These are phyloP conservation scores for Lutjanus campechanus DNA, from an alignment of 2,797 vertebrate genomes.

Conservation along the genomic window DNA sequence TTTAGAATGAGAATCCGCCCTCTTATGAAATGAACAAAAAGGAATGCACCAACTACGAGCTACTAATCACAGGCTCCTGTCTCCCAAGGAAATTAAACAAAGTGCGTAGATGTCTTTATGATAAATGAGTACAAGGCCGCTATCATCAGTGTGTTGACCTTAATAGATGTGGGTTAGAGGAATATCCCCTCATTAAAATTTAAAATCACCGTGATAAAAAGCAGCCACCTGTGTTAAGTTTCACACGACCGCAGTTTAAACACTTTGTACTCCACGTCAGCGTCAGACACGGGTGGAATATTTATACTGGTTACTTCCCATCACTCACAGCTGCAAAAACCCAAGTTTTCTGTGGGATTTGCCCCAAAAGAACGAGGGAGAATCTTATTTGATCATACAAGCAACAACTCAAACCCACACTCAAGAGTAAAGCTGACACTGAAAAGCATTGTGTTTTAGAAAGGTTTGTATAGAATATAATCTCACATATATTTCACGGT, in stretches of 20 bases:
- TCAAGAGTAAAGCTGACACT: not conserved
- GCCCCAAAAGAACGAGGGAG: not conserved
- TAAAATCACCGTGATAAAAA: conserved; percentile 6
- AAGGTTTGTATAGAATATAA: not conserved
- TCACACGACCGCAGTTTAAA: not conserved
- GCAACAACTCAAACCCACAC: not conserved
- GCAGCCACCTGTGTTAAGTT: not conserved
- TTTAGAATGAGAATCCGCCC: conserved; percentile 8
- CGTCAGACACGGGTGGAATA: not conserved
- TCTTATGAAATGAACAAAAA: conserved; percentile 29
- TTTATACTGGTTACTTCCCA: not conserved
- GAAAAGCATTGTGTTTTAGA: not conserved
- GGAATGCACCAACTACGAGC: not conserved
- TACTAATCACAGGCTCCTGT: conserved; percentile 24
- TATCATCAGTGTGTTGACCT: conserved; percentile 3
- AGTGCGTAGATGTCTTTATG: conserved; percentile 10
- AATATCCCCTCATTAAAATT: conserved; percentile 13
- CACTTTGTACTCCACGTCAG: not conserved
- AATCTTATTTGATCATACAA: not conserved
- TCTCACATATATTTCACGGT: not conserved
- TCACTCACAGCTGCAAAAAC: not conserved
- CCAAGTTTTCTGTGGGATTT: not conserved
- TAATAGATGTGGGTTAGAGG: not conserved
- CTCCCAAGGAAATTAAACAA: conserved; percentile 17
- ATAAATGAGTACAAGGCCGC: conserved; percentile 16